Evolutionary conservation across 2,888 invertebrate genomes (phyloP).

Genomic region (Netelia fuscicornis): DNA sequence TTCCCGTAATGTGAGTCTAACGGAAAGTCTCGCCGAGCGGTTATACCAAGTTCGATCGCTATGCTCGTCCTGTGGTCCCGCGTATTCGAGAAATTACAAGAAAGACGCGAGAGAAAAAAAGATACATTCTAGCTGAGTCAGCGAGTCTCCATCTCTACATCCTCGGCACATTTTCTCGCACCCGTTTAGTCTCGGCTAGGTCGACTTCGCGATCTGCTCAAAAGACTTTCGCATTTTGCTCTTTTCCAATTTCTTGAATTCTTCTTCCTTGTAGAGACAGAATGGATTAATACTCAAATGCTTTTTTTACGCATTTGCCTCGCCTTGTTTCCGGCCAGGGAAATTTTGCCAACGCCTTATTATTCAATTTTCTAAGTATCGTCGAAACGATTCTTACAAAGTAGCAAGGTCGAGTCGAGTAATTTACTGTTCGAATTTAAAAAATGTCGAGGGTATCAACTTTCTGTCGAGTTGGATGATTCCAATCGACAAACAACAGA

Average conservation of each 20-base stretch:
- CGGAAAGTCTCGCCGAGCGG: slow-evolving; percentile 36
- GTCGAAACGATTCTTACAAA: too few relatives aligned
- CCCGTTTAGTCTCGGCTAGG: neutral
- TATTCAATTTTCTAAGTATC: too few relatives aligned
- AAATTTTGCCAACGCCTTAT: too few relatives aligned
- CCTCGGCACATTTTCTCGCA: neutral
- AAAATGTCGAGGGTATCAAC: too few relatives aligned
- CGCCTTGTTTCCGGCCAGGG: too few relatives aligned
- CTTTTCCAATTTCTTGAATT: neutral
- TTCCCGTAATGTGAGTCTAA: slow-evolving; percentile 23
- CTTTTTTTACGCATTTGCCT: neutral
- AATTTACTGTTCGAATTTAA: too few relatives aligned
- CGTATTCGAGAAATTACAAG: slow-evolving; percentile 10
- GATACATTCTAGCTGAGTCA: slow-evolving; percentile 27
- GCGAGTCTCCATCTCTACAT: neutral
- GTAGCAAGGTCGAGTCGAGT: too few relatives aligned
- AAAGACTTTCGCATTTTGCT: neutral
- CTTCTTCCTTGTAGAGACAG: neutral
- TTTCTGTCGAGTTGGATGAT: too few relatives aligned
- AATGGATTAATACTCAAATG: neutral
- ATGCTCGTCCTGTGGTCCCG: slow-evolving; percentile 16
- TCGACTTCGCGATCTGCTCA: neutral
- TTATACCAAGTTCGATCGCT: slow-evolving; percentile 38
- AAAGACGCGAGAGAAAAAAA: slow-evolving; percentile 10
- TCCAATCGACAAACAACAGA: too few relatives aligned